These are phyloP conservation scores for Anthopleura xanthogrammica DNA, from an alignment of 92 coral and sea anemone species.

Conservation along the genomic window DNA sequence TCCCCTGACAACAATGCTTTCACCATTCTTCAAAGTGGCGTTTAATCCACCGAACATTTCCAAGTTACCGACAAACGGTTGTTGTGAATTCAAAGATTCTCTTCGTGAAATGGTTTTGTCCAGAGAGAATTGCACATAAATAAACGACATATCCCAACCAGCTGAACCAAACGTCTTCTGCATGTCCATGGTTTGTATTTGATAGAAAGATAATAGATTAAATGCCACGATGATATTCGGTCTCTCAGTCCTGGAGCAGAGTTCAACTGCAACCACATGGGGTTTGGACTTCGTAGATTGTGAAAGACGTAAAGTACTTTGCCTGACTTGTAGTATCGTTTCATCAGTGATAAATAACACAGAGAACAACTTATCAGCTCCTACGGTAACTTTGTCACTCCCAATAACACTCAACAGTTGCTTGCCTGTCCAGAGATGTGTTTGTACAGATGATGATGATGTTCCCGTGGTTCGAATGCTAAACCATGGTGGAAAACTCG, in stretches of 20 bases:
- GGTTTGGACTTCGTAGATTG: conserved; percentile 22
- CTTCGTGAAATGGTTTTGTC: background rate
- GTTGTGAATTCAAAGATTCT: background rate
- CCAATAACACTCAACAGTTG: conserved; percentile 31
- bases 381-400: conserved; percentile 41
- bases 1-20: conserved; percentile 13
- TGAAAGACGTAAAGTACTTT: conserved; percentile 32
- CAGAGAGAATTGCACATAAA: conserved; percentile 53
- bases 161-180: conserved; percentile 9
- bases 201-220: conserved; percentile 27
- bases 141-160: conserved; percentile 44
- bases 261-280: conserved; percentile 49
- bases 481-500: conserved; percentile 71
- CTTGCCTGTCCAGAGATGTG: conserved; percentile 55
- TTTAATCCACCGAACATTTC: conserved; percentile 52
- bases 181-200: conserved; percentile 27
- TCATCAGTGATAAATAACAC: conserved; percentile 48
- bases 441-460: conserved; percentile 26
- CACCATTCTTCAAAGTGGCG: conserved; percentile 25
- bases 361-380: conserved; percentile 45
- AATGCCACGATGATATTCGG: conserved; percentile 38
- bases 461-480: conserved; percentile 25
- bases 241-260: conserved; percentile 32
- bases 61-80: conserved; percentile 35
- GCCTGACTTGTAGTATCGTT: conserved; percentile 38